Base-by-base conservation (phyloP, 1,140 invertebrate genomes). In the Homalodisca vitripennis region DNA sequence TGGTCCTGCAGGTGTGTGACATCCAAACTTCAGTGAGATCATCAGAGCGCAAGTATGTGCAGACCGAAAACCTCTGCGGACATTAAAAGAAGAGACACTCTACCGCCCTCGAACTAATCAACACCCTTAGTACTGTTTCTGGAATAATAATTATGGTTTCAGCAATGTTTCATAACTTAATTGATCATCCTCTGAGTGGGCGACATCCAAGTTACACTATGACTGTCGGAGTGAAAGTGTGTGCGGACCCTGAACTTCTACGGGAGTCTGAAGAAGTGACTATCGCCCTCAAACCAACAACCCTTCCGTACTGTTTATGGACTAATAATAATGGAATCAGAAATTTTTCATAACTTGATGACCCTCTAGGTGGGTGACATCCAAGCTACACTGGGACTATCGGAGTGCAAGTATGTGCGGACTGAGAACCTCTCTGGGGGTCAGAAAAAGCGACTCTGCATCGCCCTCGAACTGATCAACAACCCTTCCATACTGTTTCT, bases 401-500 rank as follows among this genome's bases (percentile, higher is more conserved):
- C 79, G 22, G 93, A 95, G 71, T 90, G 92, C 41, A 85, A 85
- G 68, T 86, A 94, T 73, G 96, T 93, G 0, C 83, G 90, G 71
- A 89, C 93, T 1, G 86, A 87, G 53, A 89, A 88, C 74, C 83
- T 98, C 20, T 97, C 94, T 17, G 95, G 95, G 13, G 55, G 97
- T 0, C 95, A 98, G 81, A 85, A 92, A 68, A 98, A 98, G 79
- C 84, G 97, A 57, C 81, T 98, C 48, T 96, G 94, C 2, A 97
- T 98, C 73, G 95, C 68, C 51, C 62, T 53, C 3, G 68, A 69
- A 14, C 30, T 66, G 24, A 90, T 93, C 24, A 92, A 92, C 77
- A 92, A 98, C 82, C 96, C 96, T 13, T 94, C 95, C 47, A 90
- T 98, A 24, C 95, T 98, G 91, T 98, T 98, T 81, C 95, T 98